Conservation (phyloP, 2,888 invertebrate genomes). For the Lampropteryx suffumata region DNA sequence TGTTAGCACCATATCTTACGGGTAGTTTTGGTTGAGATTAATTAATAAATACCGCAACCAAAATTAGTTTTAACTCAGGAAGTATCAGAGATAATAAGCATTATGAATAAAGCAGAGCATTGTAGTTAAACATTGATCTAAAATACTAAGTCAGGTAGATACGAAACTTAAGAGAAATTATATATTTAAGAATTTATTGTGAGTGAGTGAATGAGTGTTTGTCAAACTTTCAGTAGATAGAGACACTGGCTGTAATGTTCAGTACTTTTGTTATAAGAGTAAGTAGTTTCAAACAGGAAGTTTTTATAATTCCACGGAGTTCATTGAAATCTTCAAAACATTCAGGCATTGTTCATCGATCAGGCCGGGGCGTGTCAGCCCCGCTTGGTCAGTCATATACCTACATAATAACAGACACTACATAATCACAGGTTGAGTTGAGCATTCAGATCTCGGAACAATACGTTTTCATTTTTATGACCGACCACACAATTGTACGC, state of each 20-base stretch:
- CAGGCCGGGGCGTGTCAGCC: constrained; percentile 50
- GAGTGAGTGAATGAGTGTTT: too few relatives aligned
- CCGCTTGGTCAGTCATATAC: constrained; percentile 35
- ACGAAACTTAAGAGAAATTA: too few relatives aligned
- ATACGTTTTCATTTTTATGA: constrained; percentile 51
- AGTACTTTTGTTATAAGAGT: background rate
- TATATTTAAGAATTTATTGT: too few relatives aligned
- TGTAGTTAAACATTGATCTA: too few relatives aligned
- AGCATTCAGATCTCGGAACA: constrained; percentile 50
- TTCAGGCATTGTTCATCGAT: constrained; percentile 49
- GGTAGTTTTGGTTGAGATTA: constrained; percentile 33
- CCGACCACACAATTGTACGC: constrained; percentile 23
- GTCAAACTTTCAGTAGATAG: too few relatives aligned
- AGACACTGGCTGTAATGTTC: too few relatives aligned
- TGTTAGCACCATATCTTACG: constrained; percentile 42
- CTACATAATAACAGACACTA: constrained; percentile 36
- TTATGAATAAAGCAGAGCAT: too few relatives aligned
- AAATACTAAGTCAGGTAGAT: too few relatives aligned
- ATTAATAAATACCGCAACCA: constrained; percentile 21
- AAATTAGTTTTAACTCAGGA: background rate
- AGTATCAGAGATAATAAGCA: background rate
- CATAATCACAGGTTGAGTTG: constrained; percentile 49
- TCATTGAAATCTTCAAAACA: constrained; percentile 36
- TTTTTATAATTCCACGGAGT: constrained; percentile 23
- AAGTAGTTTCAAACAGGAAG: constrained; percentile 15